A percentile compares a stretch with the other conserved stretches of the same genome.
These are phyloP conservation scores for Scomberomorus guttatus DNA, from an alignment of 2,797 vertebrate species.

Conservation along the genomic window DNA sequence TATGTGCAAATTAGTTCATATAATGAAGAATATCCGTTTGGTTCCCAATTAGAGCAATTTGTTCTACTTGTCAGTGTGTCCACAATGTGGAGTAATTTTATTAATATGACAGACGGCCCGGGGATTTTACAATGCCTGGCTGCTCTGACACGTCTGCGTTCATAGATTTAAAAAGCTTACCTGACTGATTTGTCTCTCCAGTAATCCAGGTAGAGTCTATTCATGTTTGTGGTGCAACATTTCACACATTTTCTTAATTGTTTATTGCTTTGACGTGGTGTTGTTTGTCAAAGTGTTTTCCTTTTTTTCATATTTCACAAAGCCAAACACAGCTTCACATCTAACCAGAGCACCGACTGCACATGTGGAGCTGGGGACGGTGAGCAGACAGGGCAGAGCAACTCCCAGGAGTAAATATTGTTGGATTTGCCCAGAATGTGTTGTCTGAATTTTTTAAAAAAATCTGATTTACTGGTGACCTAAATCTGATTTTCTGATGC, in stretches of 20 bases:
- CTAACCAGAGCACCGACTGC: background rate
- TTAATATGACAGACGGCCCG: constrained; percentile 50
- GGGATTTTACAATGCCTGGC: constrained; percentile 55
- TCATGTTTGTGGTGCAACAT: constrained; percentile 7
- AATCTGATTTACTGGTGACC: constrained; percentile 39
- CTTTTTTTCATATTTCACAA: background rate
- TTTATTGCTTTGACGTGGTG: background rate
- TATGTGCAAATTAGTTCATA: constrained; percentile 16
- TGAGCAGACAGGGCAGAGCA: constrained; percentile 15
- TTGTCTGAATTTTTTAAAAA: constrained; percentile 17
- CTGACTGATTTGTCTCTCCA: constrained; percentile 47
- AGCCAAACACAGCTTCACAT: constrained; percentile 16
- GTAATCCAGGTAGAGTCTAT: constrained; percentile 1
- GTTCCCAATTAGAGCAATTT: constrained; percentile 60
- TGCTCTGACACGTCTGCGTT: constrained; percentile 44
- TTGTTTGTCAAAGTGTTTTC: background rate
- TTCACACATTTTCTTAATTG: constrained; percentile 6
- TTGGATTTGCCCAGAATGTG: constrained; percentile 31
- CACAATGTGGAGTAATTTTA: constrained; percentile 35
- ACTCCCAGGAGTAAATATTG: constrained; percentile 21
- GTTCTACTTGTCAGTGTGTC: constrained; percentile 52
- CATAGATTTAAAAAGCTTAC: constrained; percentile 46
- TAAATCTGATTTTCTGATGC: constrained; percentile 45
- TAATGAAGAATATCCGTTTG: constrained; percentile 19
- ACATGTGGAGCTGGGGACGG: constrained; percentile 8